Conservation (phyloP, 2,888 invertebrate genomes). For the Polydrusus pterygomalis region DNA sequence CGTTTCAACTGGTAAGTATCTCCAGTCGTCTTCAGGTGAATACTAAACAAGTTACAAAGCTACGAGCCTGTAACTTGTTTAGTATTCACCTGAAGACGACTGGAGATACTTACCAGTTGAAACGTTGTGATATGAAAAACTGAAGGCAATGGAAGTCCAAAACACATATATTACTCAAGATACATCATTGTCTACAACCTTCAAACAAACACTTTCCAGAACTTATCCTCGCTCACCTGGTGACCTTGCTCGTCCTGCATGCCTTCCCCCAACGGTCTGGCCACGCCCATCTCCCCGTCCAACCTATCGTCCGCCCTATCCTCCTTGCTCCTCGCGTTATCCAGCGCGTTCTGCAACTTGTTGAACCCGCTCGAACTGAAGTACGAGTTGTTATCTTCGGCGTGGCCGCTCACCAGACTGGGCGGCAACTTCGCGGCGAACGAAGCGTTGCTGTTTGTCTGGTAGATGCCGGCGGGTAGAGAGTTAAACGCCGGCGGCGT, state of each 20-base stretch:
- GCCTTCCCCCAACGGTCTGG: conserved; percentile 38
- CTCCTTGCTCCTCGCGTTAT: conserved; percentile 35
- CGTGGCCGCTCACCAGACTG: conserved; percentile 37
- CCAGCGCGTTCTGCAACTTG: conserved; percentile 45
- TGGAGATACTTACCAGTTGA: too few species aligned
- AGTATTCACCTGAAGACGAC: too few species aligned
- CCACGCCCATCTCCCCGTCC: conserved; percentile 32
- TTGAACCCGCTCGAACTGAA: conserved; percentile 54
- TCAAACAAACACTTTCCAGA: too few species aligned
- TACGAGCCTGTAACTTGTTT: too few species aligned
- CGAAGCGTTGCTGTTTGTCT: conserved; percentile 33
- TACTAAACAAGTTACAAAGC: too few species aligned
- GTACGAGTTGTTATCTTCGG: conserved; percentile 50
- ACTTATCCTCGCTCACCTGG: conserved; percentile 25
- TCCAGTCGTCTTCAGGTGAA: too few species aligned
- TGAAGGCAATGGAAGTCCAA: too few species aligned
- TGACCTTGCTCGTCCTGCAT: conserved; percentile 46
- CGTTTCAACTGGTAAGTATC: too few species aligned
- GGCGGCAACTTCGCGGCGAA: conserved; percentile 42
- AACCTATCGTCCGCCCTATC: conserved; percentile 29
- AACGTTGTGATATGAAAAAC: too few species aligned
- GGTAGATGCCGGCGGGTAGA: conserved; percentile 28
- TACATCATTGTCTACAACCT: too few species aligned
- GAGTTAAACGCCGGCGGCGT: conserved; percentile 15
- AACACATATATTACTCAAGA: too few species aligned